phyloP scores from a whole-genome alignment of 2,113 vertebrate genomes.

The Acrocephalus arundinaceus region DNA sequence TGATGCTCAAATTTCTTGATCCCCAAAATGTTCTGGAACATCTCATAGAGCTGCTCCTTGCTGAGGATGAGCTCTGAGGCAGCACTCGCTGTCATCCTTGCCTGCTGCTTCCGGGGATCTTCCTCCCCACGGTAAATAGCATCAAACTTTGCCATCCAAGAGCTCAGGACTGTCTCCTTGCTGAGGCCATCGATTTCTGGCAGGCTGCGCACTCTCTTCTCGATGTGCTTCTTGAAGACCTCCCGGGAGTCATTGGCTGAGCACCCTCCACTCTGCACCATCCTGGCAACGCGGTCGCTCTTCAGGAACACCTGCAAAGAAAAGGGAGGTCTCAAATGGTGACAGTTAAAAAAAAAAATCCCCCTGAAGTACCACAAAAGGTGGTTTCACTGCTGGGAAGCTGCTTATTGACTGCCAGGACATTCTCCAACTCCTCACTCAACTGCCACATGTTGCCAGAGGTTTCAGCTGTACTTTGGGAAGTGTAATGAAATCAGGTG shows the following conservation, averaged over 20 bases:
- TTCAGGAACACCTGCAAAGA: constrained; percentile 90
- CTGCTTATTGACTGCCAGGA: background rate
- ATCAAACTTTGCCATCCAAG: constrained; percentile 98
- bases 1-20: constrained; percentile 99
- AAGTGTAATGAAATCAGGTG: background rate
- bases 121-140: constrained; percentile 97
- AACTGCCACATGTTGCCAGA: background rate
- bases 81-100: constrained; percentile 92
- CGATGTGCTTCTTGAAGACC: constrained; percentile 99
- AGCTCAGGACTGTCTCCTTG: constrained; percentile 97
- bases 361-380: background rate
- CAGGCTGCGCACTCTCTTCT: constrained; percentile 95
- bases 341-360: background rate
- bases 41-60: constrained; percentile 98
- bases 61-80: constrained; percentile 98
- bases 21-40: constrained; percentile 98
- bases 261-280: constrained; percentile 97
- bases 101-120: constrained; percentile 94
- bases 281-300: constrained; percentile 92
- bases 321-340: background rate
- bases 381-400: background rate
- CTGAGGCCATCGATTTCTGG: constrained; percentile 97
- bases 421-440: background rate
- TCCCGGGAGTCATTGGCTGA: constrained; percentile 93
- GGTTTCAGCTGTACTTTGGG: background rate